These are phyloP conservation scores for Acronicta aceris DNA, from an alignment of 2,888 invertebrate species.

Conservation along the genomic window DNA sequence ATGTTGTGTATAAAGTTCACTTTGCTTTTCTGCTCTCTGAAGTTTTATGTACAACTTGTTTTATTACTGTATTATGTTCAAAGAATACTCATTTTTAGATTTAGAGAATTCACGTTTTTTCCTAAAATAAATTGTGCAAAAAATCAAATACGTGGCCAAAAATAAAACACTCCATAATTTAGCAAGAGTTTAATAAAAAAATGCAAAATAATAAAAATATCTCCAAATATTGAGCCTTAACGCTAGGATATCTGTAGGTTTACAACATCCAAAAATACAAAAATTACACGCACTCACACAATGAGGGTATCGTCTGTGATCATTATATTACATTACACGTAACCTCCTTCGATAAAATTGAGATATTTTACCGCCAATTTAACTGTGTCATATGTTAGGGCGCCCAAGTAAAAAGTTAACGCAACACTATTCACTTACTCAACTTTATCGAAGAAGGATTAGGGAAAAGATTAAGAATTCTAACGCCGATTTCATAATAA, in stretches of 20 bases:
- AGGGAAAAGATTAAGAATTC: conserved; percentile 44
- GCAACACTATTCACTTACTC: conserved; percentile 11
- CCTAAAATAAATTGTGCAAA: no score
- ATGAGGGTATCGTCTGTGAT: conserved; percentile 59
- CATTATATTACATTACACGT: conserved; percentile 49
- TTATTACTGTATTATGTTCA: no score
- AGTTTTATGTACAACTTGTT: background rate
- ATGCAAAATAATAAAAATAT: conserved; percentile 89
- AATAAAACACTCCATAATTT: conserved; percentile 76
- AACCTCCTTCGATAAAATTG: conserved; percentile 47
- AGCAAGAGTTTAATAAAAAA: conserved; percentile 89
- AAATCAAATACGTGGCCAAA: conserved; percentile 1
- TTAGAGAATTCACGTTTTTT: no score
- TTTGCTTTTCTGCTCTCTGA: background rate
- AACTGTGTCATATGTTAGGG: conserved; percentile 8
- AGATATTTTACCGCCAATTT: conserved; percentile 27
- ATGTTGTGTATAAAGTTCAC: background rate
- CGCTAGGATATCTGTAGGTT: conserved; percentile 82
- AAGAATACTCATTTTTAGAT: no score
- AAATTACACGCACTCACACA: conserved; percentile 80
- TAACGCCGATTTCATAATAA: conserved; percentile 49
- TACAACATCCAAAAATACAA: conserved; percentile 84
- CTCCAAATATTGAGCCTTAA: conserved; percentile 88
- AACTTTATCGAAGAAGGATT: conserved; percentile 48
- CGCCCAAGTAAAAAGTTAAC: conserved; percentile 8